Conservation (phyloP, 2,888 invertebrate species). For the Protophormia terraenovae region DNA sequence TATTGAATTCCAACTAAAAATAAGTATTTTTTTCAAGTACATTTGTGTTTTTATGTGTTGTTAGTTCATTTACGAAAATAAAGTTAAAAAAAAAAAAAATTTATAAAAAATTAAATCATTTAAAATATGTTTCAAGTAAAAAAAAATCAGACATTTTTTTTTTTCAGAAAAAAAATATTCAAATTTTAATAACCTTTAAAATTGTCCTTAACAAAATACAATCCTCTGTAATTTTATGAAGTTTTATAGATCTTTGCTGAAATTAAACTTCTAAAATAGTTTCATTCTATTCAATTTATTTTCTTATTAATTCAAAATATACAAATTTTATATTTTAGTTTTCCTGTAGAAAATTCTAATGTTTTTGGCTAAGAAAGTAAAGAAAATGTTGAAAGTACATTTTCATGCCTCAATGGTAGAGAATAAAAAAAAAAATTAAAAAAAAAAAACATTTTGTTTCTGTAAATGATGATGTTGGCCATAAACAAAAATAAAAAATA, state of each 20-base stretch:
- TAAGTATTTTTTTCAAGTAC: slow-evolving; percentile 20
- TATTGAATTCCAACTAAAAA: slow-evolving; percentile 9
- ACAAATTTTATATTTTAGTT: not conserved
- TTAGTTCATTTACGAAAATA: not conserved
- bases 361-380: not conserved
- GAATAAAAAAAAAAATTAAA: slow-evolving; percentile 9
- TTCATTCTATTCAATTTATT: too few relatives aligned
- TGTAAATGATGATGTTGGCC: not conserved
- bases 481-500: not conserved
- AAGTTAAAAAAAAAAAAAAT: not conserved
- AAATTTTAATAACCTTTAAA: too few relatives aligned
- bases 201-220: too few relatives aligned
- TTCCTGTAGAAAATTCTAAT: not conserved
- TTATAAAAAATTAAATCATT: not conserved
- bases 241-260: too few relatives aligned
- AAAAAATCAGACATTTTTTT: too few relatives aligned
- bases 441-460: not conserved
- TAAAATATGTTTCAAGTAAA: too few relatives aligned
- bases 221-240: too few relatives aligned
- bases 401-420: slow-evolving; percentile 11
- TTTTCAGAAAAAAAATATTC: too few relatives aligned
- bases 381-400: not conserved
- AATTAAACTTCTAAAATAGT: too few relatives aligned
- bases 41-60: not conserved
- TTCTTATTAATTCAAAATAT: too few relatives aligned